Conservation (phyloP, 2,888 invertebrate species). For the Orthosia gracilis region DNA sequence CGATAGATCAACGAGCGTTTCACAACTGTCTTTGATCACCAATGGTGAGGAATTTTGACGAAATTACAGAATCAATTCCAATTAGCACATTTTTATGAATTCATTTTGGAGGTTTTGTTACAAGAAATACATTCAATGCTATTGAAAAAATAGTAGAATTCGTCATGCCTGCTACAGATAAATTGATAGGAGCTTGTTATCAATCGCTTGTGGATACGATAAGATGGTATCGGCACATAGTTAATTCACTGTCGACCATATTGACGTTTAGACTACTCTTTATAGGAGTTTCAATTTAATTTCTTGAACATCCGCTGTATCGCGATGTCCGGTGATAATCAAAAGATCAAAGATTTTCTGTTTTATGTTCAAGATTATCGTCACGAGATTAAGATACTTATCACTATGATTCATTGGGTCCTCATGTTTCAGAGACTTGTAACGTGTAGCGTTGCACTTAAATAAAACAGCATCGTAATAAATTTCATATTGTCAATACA, state of each 20-base stretch:
- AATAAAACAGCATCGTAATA: neutral
- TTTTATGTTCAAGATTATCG: conserved; percentile 16
- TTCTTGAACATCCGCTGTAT: neutral
- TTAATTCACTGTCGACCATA: conserved; percentile 47
- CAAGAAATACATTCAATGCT: conserved; percentile 11
- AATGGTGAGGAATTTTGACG: conserved; percentile 3
- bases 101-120: neutral
- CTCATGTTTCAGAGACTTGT: neutral
- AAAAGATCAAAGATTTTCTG: conserved; percentile 17
- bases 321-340: neutral
- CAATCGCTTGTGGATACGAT: conserved; percentile 59
- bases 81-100: neutral
- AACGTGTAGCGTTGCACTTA: neutral
- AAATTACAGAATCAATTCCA: neutral
- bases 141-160: conserved; percentile 38
- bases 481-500: neutral
- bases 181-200: conserved; percentile 65
- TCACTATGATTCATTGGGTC: conserved; percentile 19
- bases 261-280: conserved; percentile 18
- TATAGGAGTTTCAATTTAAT: conserved; percentile 19
- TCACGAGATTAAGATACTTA: neutral
- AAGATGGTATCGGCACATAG: conserved; percentile 51
- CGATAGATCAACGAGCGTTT: neutral
- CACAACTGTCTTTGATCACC: neutral
- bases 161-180: conserved; percentile 59